These are phyloP conservation scores for Microdon myrmicae DNA, from an alignment of 2,888 invertebrate species.

Conservation along the genomic window DNA sequence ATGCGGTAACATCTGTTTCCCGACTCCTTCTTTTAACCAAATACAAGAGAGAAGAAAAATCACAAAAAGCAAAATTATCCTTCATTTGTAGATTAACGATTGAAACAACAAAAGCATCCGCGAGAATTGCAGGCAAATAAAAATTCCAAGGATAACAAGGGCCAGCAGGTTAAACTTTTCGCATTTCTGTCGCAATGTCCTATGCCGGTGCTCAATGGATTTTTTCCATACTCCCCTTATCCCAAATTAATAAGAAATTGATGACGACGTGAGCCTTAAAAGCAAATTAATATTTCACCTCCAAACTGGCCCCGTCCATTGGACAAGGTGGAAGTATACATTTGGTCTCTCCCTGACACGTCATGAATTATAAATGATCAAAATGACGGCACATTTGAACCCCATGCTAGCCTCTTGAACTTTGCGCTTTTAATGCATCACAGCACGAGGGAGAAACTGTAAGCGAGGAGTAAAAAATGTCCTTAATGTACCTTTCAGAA, in stretches of 20 bases:
- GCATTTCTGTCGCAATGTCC: background rate
- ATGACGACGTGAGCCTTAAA: slow-evolving; percentile 49
- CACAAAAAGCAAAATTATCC: background rate
- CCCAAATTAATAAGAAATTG: slow-evolving; percentile 46
- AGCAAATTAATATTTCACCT: slow-evolving; percentile 50
- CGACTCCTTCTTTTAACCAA: slow-evolving; percentile 8
- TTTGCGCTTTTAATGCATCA: background rate
- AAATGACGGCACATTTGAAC: background rate
- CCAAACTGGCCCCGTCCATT: background rate
- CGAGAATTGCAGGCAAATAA: slow-evolving; percentile 2
- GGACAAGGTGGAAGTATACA: background rate
- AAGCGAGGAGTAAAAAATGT: slow-evolving; percentile 13
- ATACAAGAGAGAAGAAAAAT: background rate
- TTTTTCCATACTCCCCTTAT: slow-evolving; percentile 37
- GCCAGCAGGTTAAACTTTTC: background rate
- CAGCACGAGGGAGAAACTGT: slow-evolving; percentile 3
- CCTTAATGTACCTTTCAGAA: slow-evolving; percentile 44
- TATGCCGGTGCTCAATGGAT: slow-evolving; percentile 26
- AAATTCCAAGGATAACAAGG: background rate
- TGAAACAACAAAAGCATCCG: slow-evolving; percentile 21
- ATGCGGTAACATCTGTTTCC: slow-evolving; percentile 32
- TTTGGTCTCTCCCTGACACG: background rate
- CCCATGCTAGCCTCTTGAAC: slow-evolving; percentile 2
- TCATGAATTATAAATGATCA: slow-evolving; percentile 20
- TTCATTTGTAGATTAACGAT: slow-evolving; percentile 36